Conservation (phyloP, 2,888 invertebrate genomes). For the Petrolisthes cinctipes region DNA sequence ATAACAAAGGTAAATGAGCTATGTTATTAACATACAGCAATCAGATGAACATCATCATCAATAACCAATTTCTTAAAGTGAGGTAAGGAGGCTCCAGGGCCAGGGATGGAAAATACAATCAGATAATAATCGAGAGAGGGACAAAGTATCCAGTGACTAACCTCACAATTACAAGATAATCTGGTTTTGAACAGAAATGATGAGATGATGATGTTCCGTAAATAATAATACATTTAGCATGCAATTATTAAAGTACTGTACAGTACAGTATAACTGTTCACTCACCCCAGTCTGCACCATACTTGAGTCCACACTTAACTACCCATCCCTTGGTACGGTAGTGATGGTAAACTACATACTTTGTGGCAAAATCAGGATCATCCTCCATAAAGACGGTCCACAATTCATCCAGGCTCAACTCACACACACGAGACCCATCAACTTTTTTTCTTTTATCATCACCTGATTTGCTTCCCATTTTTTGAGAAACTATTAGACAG, state of each 20-base stretch:
- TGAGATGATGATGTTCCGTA: too few species aligned
- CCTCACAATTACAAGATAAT: too few species aligned
- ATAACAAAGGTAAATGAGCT: neutral
- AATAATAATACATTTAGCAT: too few species aligned
- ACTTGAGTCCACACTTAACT: constrained; percentile 88
- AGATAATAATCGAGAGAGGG: too few species aligned
- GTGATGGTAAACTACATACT: constrained; percentile 85
- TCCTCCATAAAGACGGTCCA: constrained; percentile 34
- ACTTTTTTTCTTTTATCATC: neutral
- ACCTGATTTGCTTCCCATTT: neutral
- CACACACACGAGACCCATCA: neutral
- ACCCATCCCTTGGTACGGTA: constrained; percentile 91
- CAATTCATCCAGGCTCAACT: constrained; percentile 46
- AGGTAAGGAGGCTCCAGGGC: too few species aligned
- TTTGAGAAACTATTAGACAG: constrained; percentile 72
- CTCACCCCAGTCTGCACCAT: constrained; percentile 89
- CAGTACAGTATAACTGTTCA: constrained; percentile 64
- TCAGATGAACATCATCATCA: too few species aligned
- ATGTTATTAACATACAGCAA: too few species aligned
- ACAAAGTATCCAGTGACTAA: too few species aligned
- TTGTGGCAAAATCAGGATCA: constrained; percentile 44
- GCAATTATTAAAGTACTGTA: too few species aligned
- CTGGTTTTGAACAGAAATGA: too few species aligned
- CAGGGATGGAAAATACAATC: too few species aligned
- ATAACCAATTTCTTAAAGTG: too few species aligned